Base-by-base conservation (phyloP, 2,888 invertebrate species). In the Spisula subtruncata region DNA sequence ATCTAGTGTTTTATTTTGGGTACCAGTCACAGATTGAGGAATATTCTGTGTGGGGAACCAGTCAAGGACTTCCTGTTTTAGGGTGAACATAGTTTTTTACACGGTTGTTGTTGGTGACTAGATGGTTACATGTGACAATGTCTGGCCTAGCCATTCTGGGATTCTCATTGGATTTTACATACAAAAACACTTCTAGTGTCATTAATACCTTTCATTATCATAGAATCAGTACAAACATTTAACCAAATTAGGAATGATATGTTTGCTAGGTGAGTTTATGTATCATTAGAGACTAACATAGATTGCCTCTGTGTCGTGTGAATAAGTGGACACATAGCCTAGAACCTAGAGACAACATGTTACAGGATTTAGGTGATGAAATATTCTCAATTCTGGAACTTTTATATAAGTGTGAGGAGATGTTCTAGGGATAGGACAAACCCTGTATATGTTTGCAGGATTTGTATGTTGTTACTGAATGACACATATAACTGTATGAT, bases 141-240 rank as follows among this genome's bases (percentile, higher is more conserved):
- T 75, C 75, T 75, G 75, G 75, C 75, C 75, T 75, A 75, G 35
- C 75, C 75, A 75, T 75, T 75, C 75, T 75, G 35, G 75, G 35
- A 41, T 25, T 18, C 18, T 75, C 29, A 35, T 35, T 35, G 32
- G 35, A 75, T 66, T 25, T 66, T 66, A 25, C n/a, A n/a, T 5
- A n/a, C 10, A 66, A 66, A 66, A 66, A 66, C n/a, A 66, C 60
- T 66, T 66, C 25, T 66, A 10, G 60, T 10, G n/a, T 25, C 60
- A 66, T 66, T 66, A 8, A 2, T 41, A 66, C 60, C 25, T 25
- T 25, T 66, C 60, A 66, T 66, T 25, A 25, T 66, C 60, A 66
- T 66, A 25, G 25, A 25, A n/a, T 66, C 60, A 12, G 60, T n/a
- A 2, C 0, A 25, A 66, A 66, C 60, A 66, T 66, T 66, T 66